Base-by-base conservation (phyloP, 1,140 invertebrate species). In the Subanguina moxae region DNA sequence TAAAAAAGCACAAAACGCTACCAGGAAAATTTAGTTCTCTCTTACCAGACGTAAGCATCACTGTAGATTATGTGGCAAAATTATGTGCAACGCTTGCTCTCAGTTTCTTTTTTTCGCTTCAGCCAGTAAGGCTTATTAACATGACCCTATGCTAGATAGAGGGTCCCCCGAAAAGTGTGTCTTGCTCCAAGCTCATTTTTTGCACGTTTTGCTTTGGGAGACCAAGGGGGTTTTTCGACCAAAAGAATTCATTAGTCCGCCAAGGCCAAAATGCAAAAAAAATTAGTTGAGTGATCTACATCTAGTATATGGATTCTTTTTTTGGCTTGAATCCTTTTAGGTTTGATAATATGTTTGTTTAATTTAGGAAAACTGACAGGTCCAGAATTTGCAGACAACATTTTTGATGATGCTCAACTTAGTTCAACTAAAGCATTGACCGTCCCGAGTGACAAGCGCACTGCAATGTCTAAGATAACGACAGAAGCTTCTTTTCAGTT, bases 51-150 rank as follows among this genome's bases (percentile, higher is more conserved):
- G 94, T 67, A 90, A 94, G 83, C 94, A 97, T 85, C 94, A 98
- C 84, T 98, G 94, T 82, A 86, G 94, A 72, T 85, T 97, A 5
- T 97, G 94, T 86, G 94, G 95, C 0, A 90, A 90, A 62, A 90
- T 98, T 65, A 90, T 97, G 87, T 98, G 94, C 83, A 87, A 93
- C 82, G 88, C 90, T 73, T 98, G 94, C 83, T 96, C 93, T 17
- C 84, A 89, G 70, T 95, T 94, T 84, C 84, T 97, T 68, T 87
- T 90, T 43, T 86, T 92, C 77, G 85, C 88, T 62, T 88, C 89
- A 84, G 93, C 92, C 65, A 88, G 92, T 93, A 86, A 87, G 89
- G n/a, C n/a, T n/a, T n/a, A n/a, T n/a, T n/a, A n/a, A n/a, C n/a
- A n/a, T n/a, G n/a, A n/a, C n/a, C n/a, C n/a, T n/a, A n/a, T n/a